These are phyloP conservation scores for Ochropleura leucogaster DNA, from an alignment of 2,888 invertebrate species.

Conservation along the genomic window DNA sequence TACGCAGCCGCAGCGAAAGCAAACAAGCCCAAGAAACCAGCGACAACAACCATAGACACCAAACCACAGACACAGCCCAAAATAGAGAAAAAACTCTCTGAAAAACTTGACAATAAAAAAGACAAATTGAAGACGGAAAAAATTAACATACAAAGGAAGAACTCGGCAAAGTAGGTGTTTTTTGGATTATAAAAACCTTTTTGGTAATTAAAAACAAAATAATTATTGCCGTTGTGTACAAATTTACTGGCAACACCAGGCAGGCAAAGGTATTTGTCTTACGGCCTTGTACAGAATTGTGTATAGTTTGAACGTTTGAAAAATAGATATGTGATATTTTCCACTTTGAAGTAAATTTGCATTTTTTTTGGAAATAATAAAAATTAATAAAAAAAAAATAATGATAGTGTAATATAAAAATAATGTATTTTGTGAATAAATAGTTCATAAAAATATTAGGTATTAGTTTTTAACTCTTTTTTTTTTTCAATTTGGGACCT, in stretches of 20 bases:
- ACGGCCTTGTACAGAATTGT: slow-evolving; percentile 62
- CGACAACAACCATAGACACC: slow-evolving; percentile 74
- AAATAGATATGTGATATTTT: slow-evolving; percentile 67
- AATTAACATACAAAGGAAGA: slow-evolving; percentile 77
- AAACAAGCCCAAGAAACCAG: slow-evolving; percentile 85
- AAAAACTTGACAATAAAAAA: slow-evolving; percentile 69
- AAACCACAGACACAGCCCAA: slow-evolving; percentile 60
- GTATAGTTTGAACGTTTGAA: slow-evolving; percentile 62
- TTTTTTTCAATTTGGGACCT: slow-evolving; percentile 53
- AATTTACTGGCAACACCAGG: slow-evolving; percentile 50
- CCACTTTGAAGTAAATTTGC: slow-evolving; percentile 63
- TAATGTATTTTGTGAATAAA: slow-evolving; percentile 68
- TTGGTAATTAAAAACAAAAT: slow-evolving; percentile 47
- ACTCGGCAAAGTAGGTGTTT: slow-evolving; percentile 80
- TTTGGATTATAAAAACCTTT: slow-evolving; percentile 51
- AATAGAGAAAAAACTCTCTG: slow-evolving; percentile 62
- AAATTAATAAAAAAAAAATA: slow-evolving; percentile 50
- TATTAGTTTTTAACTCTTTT: slow-evolving; percentile 25
- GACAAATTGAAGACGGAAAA: slow-evolving; percentile 60
- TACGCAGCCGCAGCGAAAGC: slow-evolving; percentile 88
- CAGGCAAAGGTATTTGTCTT: slow-evolving; percentile 46
- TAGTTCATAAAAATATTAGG: slow-evolving; percentile 54
- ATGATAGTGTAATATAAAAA: slow-evolving; percentile 62
- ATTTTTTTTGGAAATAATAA: slow-evolving; percentile 61
- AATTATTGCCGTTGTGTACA: slow-evolving; percentile 57